Percentiles rank a stretch among this genome's conserved stretches.
These are phyloP conservation scores for Oxystoma pomonae DNA, from an alignment of 2,888 invertebrate genomes.

Conservation along the genomic window DNA sequence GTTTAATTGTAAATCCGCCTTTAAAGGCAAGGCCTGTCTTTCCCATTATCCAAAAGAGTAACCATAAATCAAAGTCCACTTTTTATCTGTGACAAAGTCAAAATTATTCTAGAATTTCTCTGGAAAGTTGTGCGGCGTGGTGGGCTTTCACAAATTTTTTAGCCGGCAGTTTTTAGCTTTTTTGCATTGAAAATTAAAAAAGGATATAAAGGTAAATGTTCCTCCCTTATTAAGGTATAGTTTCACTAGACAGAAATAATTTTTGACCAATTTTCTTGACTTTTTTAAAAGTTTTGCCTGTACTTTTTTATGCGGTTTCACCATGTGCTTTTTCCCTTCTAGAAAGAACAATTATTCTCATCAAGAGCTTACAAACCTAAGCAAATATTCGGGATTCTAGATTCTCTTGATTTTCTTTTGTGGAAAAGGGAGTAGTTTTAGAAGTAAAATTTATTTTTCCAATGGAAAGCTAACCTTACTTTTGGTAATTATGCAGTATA, in stretches of 20 bases:
- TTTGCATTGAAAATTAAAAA: too few relatives aligned
- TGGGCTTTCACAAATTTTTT: background rate
- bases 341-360: background rate
- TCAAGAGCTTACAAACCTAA: background rate
- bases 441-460: too few relatives aligned
- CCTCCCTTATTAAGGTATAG: too few relatives aligned
- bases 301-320: background rate
- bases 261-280: background rate
- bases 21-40: too few relatives aligned
- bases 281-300: background rate
- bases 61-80: background rate
- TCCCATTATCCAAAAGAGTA: too few relatives aligned
- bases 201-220: too few relatives aligned
- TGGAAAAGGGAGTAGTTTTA: too few relatives aligned
- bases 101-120: background rate
- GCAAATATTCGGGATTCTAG: background rate
- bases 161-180: background rate
- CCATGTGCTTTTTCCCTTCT: background rate
- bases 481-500: too few relatives aligned
- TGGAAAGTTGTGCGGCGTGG: background rate
- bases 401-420: too few relatives aligned
- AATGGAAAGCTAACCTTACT: too few relatives aligned
- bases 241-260: too few relatives aligned
- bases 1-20: too few relatives aligned
- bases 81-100: background rate